Evolutionary conservation across 2,113 vertebrate genomes (phyloP).

Genomic region (Peromyscus polionotus): DNA sequence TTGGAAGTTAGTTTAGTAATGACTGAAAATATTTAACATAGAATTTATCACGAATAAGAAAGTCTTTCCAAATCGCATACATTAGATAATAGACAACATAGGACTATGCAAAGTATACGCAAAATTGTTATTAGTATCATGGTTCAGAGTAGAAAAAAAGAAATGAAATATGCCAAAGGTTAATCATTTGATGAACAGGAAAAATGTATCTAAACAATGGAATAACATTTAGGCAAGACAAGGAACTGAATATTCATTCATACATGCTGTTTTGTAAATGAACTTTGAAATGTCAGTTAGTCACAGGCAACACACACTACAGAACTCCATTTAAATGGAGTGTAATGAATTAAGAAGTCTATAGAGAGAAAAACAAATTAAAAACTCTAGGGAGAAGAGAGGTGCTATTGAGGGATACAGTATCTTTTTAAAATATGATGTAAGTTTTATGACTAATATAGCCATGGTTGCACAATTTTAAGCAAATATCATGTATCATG

Average conservation of each 20-base stretch:
- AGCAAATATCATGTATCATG: neutral
- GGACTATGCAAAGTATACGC: neutral
- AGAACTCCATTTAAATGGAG: neutral
- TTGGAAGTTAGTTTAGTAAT: neutral
- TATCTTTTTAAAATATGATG: neutral
- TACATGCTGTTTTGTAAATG: neutral
- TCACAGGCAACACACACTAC: neutral
- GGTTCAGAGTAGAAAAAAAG: neutral
- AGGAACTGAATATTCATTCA: neutral
- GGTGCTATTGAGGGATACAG: neutral
- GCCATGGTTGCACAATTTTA: neutral
- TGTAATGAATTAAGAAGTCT: neutral
- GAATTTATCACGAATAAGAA: neutral
- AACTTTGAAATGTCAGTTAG: neutral
- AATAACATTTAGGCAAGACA: neutral
- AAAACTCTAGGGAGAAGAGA: neutral
- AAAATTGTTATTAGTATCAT: neutral
- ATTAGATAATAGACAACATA: neutral
- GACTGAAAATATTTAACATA: constrained; percentile 16
- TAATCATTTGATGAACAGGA: neutral
- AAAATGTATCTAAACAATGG: neutral
- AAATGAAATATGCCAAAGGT: neutral
- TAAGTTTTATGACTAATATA: neutral
- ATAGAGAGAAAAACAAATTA: neutral
- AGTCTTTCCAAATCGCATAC: neutral